A percentile compares a stretch with the other conserved stretches of the same genome.
phyloP scores from a whole-genome alignment of 2,113 vertebrate species.

The Mus spicilegus region DNA sequence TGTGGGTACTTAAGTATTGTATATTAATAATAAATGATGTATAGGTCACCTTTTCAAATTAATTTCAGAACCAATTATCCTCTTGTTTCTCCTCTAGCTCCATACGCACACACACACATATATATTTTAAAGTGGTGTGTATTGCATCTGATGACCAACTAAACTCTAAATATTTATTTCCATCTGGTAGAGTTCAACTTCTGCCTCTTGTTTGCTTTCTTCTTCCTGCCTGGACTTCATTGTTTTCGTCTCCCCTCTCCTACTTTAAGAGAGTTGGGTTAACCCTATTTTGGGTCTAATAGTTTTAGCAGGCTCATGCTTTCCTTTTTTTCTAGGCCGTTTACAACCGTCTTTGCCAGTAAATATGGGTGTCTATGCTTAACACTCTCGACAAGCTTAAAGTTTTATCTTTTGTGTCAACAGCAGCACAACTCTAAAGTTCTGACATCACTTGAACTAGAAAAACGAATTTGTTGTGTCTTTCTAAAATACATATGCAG shows the following conservation, averaged over 20 bases:
- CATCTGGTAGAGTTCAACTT: conserved; percentile 70
- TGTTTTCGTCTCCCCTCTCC: neutral
- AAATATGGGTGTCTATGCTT: neutral
- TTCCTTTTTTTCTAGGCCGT: neutral
- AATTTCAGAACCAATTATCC: neutral
- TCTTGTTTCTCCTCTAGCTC: conserved; percentile 49
- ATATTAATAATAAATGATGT: conserved; percentile 11
- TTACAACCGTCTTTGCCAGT: neutral
- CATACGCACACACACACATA: too few relatives aligned
- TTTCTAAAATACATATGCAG: neutral
- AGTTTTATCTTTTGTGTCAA: neutral
- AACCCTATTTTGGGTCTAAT: conserved; percentile 61
- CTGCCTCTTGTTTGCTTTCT: conserved; percentile 64
- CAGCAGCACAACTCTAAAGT: neutral
- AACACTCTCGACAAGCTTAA: neutral
- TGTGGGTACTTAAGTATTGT: neutral
- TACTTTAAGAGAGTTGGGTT: conserved; percentile 60
- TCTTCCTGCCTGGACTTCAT: conserved; percentile 54
- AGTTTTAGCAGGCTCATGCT: conserved; percentile 26
- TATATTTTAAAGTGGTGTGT: conserved; percentile 4
- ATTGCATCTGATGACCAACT: conserved; percentile 62
- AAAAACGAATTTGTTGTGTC: neutral
- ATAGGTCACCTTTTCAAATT: neutral
- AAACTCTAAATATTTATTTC: conserved; percentile 70
- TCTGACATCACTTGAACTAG: neutral